Percentiles rank a stretch among this genome's conserved stretches.
Evolutionary conservation across 2,797 vertebrate genomes (phyloP).

Genomic region (Pteropus rufus): DNA sequence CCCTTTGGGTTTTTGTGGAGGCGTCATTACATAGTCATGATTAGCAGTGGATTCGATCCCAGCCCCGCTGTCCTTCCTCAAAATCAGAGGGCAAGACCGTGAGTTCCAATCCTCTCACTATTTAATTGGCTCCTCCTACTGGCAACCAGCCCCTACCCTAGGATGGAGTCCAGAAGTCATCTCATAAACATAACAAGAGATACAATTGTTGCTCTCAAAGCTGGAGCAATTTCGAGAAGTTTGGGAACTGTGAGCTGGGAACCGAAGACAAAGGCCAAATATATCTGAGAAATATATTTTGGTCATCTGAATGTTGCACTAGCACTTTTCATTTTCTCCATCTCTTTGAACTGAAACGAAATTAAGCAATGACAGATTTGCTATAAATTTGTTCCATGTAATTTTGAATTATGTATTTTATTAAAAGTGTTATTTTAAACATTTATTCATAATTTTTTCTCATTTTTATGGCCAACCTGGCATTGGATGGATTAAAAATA

Average conservation of each 20-base stretch:
- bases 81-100: neutral
- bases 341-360: neutral
- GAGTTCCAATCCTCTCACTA: neutral
- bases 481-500: neutral
- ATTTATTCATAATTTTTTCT: neutral
- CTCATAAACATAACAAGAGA: neutral
- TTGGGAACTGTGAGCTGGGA: neutral
- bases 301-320: neutral
- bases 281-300: neutral
- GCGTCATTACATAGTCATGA: neutral
- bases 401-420: neutral
- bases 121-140: neutral
- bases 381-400: neutral
- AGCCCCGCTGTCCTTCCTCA: neutral
- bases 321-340: neutral
- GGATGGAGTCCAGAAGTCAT: neutral
- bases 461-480: neutral
- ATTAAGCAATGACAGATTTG: neutral
- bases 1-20: neutral
- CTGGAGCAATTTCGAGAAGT: neutral
- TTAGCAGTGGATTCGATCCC: neutral
- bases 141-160: neutral
- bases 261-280: neutral
- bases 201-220: neutral
- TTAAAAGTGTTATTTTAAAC: neutral